phyloP scores from a whole-genome alignment of 2,797 vertebrate genomes.

The Liparis tanakae region DNA sequence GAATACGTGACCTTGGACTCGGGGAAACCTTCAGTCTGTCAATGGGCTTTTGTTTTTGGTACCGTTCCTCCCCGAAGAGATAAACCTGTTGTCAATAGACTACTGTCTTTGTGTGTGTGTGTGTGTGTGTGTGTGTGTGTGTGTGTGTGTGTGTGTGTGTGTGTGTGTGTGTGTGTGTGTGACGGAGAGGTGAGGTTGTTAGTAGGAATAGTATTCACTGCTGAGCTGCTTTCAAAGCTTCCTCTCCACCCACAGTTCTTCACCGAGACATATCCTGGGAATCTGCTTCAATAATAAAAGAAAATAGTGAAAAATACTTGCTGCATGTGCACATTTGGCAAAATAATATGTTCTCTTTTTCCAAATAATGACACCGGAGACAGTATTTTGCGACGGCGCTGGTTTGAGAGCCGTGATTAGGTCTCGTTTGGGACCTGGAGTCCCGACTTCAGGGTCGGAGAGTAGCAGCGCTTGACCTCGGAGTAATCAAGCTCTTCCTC shows the following conservation, averaged over 20 bases:
- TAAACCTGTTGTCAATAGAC: slow-evolving; percentile 43
- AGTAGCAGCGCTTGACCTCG: slow-evolving; percentile 29
- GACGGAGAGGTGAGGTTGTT: slow-evolving; percentile 43
- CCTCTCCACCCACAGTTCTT: slow-evolving; percentile 22
- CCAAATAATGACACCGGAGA: neutral
- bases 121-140: slow-evolving; percentile 2
- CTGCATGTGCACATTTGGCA: slow-evolving; percentile 14
- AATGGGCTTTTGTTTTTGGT: slow-evolving; percentile 47
- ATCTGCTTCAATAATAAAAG: slow-evolving; percentile 13
- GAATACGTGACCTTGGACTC: slow-evolving; percentile 42
- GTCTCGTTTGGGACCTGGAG: slow-evolving; percentile 5
- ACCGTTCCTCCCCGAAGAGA: slow-evolving; percentile 36
- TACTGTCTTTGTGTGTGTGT: slow-evolving; percentile 20
- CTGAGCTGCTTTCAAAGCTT: slow-evolving; percentile 50
- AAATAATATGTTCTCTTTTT: slow-evolving; percentile 25
- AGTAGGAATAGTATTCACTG: slow-evolving; percentile 63
- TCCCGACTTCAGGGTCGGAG: slow-evolving; percentile 7
- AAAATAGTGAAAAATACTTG: neutral
- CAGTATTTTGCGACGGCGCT: neutral
- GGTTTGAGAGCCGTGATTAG: slow-evolving; percentile 11
- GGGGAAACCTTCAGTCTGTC: slow-evolving; percentile 26
- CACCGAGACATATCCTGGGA: slow-evolving; percentile 31
- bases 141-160: slow-evolving; percentile 9
- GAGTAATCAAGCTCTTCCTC: slow-evolving; percentile 20
- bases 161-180: slow-evolving; percentile 34